These are phyloP conservation scores for Apostichopus californicus DNA, from an alignment of 35 echinoderm and acorn worm genomes.

Conservation along the genomic window DNA sequence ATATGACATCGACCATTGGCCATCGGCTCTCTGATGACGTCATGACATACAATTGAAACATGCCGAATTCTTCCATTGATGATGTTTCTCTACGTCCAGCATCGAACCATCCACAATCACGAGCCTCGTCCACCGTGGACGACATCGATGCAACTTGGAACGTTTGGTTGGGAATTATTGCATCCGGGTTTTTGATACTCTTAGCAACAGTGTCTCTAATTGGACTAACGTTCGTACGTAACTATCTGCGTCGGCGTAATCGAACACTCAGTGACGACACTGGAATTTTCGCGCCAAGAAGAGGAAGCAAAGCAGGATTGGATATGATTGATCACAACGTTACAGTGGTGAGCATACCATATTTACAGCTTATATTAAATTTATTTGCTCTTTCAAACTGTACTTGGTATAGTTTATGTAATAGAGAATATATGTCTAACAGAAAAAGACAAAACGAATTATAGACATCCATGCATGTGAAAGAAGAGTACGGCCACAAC, in stretches of 20 bases:
- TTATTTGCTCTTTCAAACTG: too few species aligned
- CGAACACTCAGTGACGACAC: conserved; percentile 74
- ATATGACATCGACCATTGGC: background rate
- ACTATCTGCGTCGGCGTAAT: conserved; percentile 66
- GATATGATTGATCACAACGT: conserved; percentile 75
- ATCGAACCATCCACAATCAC: background rate
- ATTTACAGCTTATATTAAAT: too few species aligned
- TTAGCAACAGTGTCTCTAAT: conserved; percentile 47
- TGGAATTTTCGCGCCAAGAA: conserved; percentile 69
- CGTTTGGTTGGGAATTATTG: conserved; percentile 47
- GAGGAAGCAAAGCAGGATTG: conserved; percentile 77
- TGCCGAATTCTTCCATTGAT: background rate
- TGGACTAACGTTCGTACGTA: conserved; percentile 47
- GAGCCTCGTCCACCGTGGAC: background rate
- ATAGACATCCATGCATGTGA: too few species aligned
- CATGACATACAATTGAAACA: background rate
- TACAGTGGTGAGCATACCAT: conserved; percentile 36
- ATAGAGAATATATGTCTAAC: too few species aligned
- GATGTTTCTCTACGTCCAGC: background rate
- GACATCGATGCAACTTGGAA: conserved; percentile 59
- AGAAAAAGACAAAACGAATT: too few species aligned
- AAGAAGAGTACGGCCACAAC: too few species aligned
- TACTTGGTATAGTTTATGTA: too few species aligned
- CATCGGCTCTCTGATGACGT: background rate
- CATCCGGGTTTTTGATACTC: conserved; percentile 59